These are phyloP conservation scores for Beroe ovata DNA, from an alignment of 37 sponge, comb jelly and placozoan genomes.

Conservation along the genomic window DNA sequence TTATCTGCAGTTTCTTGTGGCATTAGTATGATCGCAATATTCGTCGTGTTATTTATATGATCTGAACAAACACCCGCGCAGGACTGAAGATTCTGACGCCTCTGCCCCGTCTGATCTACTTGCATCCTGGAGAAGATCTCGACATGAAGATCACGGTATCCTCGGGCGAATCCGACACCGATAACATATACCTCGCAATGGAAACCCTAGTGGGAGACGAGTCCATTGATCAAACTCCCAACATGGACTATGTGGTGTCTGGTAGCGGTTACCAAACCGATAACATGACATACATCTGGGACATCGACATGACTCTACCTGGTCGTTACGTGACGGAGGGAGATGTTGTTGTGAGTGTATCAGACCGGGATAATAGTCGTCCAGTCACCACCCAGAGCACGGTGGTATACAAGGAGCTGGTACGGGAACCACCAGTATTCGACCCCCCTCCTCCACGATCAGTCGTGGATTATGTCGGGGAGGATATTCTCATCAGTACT, in stretches of 20 bases:
- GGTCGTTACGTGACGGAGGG: background rate
- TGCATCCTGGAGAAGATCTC: background rate
- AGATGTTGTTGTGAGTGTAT: background rate
- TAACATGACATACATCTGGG: background rate
- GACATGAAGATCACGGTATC: background rate
- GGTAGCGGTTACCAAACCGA: background rate
- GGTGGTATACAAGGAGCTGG: background rate
- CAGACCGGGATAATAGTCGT: background rate
- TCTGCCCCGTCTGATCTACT: background rate
- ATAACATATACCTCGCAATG: background rate
- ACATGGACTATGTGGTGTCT: background rate
- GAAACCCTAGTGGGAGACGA: background rate
- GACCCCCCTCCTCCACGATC: background rate
- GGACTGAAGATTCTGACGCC: background rate
- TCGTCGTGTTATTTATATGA: no score
- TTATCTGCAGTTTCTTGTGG: no score
- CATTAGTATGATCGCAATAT: no score
- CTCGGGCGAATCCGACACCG: background rate
- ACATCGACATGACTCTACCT: background rate
- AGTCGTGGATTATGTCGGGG: background rate
- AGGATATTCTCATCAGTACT: background rate
- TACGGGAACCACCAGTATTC: constrained; percentile 1
- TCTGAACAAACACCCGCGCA: background rate
- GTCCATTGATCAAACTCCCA: background rate
- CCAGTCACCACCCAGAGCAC: background rate